These are phyloP conservation scores for Pipa parva DNA, from an alignment of 2,113 vertebrate species.

Conservation along the genomic window DNA sequence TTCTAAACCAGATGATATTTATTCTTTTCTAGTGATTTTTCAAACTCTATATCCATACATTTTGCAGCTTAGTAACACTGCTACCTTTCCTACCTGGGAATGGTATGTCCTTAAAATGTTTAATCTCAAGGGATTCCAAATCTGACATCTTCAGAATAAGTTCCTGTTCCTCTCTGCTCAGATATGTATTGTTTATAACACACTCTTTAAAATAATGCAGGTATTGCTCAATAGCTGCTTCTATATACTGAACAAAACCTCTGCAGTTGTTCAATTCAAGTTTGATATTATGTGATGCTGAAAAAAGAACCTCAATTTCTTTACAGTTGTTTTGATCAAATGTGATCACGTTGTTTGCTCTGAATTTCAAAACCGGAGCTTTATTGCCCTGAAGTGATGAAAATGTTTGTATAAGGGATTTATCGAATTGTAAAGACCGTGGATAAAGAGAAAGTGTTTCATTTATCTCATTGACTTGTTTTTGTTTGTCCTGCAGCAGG, in stretches of 20 bases:
- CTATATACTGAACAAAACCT: constrained; percentile 41
- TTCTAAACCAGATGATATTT: too few relatives aligned
- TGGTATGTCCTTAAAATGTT: neutral
- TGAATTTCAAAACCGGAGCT: constrained; percentile 19
- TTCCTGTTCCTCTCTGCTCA: constrained; percentile 41
- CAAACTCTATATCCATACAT: constrained; percentile 2
- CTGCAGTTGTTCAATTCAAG: constrained; percentile 16
- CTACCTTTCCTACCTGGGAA: constrained; percentile 22
- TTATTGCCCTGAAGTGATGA: neutral
- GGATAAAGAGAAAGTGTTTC: neutral
- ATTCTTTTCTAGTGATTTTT: too few relatives aligned
- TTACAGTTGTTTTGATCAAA: constrained; percentile 21
- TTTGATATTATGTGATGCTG: constrained; percentile 39
- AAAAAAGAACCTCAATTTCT: constrained; percentile 39
- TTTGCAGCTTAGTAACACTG: neutral
- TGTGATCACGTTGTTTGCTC: neutral
- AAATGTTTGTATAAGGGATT: constrained; percentile 13
- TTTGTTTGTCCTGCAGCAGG: neutral
- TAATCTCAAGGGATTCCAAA: constrained; percentile 43
- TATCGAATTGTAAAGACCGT: constrained; percentile 10
- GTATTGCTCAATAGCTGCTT: constrained; percentile 39
- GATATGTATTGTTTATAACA: neutral
- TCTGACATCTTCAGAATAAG: constrained; percentile 48
- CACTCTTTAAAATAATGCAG: constrained; percentile 42
- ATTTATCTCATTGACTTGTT: neutral